Evolutionary conservation across 1,140 invertebrate species (phyloP), one percentile per base, ranked within the genome.

Genomic region (Bombus terrestris): DNA sequence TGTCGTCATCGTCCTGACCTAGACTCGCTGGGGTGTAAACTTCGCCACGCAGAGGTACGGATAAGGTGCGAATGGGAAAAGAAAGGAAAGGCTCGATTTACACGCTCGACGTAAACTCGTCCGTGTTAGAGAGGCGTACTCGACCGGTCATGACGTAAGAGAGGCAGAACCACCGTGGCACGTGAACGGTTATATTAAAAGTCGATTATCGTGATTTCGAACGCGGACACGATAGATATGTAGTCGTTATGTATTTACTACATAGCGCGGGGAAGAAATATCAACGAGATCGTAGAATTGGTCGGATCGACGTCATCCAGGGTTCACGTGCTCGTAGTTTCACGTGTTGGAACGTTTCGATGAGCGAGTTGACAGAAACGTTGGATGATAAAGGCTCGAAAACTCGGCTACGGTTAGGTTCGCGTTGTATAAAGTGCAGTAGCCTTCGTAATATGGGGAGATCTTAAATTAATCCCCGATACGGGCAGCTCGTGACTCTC

Each of bases 1-100:
- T 90, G 81, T 86, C 88, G 87, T 88, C 84, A 90, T 90, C 81
- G 82, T 89, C 88, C 87, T 90, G 84, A 88, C 87, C 85, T 88
- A 90, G 86, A 87, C 86, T 89, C 81, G 88, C 66, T 88, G 66
- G 76, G 81, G 87, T 88, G 77, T 89, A 89, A 89, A 89, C 77
- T 85, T 64, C 62, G 77, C 78, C 57, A 76, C 76, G 81, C 81
- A 74, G 76, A 62, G 57, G 47, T 62, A 86, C 57, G 84, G 79
- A 77, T 81, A 87, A 87, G 75, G 82, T 87, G 75, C 64, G 71
- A 87, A 71, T 75, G 47, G 66, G 69, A 57, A 83, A 88, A 87
- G 79, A 87, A 87, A 80, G 37, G 71, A 76, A 75, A 68, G 75
- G 62, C 62, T 83, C 22, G 39, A 77, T 88, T 87, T 79, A 87